Evolutionary conservation across 1,140 invertebrate genomes (phyloP).

Genomic region (Drosophila subobscura): DNA sequence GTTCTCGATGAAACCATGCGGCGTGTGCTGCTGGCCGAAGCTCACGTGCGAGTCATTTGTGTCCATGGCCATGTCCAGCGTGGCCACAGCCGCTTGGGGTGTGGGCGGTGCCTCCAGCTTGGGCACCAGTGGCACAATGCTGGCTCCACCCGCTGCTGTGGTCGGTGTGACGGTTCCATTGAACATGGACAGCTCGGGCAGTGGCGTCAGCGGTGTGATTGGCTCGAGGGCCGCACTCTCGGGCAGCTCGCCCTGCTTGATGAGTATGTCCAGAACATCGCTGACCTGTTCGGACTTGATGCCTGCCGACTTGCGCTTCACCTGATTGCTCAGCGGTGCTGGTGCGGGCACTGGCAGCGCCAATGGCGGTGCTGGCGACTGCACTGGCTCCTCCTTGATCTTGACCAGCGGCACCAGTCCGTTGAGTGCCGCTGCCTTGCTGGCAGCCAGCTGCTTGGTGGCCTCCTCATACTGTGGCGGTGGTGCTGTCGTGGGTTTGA

Average conservation of each 20-base stretch:
- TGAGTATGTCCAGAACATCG: constrained; percentile 97
- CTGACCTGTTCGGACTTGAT: constrained; percentile 95
- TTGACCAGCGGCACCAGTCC: constrained; percentile 62
- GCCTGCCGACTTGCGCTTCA: constrained; percentile 83
- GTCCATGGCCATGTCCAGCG: constrained; percentile 65
- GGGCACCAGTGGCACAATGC: constrained; percentile 63
- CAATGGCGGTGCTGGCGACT: constrained; percentile 30
- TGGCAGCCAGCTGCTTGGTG: constrained; percentile 86
- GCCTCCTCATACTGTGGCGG: constrained; percentile 90
- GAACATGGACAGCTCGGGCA: constrained; percentile 63
- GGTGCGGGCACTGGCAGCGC: constrained; percentile 3
- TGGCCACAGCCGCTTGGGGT: constrained; percentile 41
- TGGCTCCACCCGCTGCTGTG: constrained; percentile 62
- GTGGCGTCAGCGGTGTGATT: constrained; percentile 85
- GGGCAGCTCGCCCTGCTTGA: constrained; percentile 95
- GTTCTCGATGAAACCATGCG: constrained; percentile 65
- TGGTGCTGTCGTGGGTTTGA: constrained; percentile 76
- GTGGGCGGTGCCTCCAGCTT: constrained; percentile 62
- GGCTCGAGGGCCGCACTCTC: constrained; percentile 93
- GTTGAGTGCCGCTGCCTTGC: constrained; percentile 65
- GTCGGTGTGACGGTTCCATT: constrained; percentile 30
- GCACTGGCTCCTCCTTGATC: constrained; percentile 74
- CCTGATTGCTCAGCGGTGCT: constrained; percentile 45
- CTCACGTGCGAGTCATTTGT: constrained; percentile 46
- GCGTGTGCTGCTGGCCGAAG: constrained; percentile 15